Evolutionary conservation across 2,888 invertebrate genomes (phyloP).

Genomic region (Calameuta idolon): DNA sequence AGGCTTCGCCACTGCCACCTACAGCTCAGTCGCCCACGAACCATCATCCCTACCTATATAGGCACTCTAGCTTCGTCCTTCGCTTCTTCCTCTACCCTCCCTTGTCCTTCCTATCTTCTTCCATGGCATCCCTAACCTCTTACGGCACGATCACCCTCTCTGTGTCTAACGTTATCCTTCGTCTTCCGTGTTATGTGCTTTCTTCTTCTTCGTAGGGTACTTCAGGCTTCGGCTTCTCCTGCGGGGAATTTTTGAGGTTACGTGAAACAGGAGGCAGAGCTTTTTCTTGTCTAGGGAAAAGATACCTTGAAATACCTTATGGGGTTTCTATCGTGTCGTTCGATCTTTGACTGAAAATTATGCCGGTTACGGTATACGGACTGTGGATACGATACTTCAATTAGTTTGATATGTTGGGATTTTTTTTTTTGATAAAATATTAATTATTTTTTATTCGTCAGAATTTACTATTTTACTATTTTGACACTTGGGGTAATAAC

Average conservation of each 20-base stretch:
- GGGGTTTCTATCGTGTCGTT: neutral
- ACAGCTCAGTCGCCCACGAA: neutral
- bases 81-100: conserved; percentile 10
- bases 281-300: neutral
- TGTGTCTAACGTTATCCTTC: neutral
- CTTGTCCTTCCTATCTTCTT: conserved; percentile 28
- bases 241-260: neutral
- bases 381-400: neutral
- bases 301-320: neutral
- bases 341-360: neutral
- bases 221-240: neutral
- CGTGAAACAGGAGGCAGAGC: neutral
- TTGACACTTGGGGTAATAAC: neutral
- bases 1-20: neutral
- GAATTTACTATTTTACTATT: neutral
- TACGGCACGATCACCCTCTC: neutral
- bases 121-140: conserved; percentile 1
- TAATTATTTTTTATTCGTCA: no score
- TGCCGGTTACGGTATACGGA: neutral
- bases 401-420: neutral
- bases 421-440: neutral
- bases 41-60: neutral
- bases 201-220: neutral
- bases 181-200: neutral
- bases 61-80: neutral